Evolutionary conservation across 2,113 vertebrate species (phyloP).

Genomic region (Halichoeres trimaculatus): DNA sequence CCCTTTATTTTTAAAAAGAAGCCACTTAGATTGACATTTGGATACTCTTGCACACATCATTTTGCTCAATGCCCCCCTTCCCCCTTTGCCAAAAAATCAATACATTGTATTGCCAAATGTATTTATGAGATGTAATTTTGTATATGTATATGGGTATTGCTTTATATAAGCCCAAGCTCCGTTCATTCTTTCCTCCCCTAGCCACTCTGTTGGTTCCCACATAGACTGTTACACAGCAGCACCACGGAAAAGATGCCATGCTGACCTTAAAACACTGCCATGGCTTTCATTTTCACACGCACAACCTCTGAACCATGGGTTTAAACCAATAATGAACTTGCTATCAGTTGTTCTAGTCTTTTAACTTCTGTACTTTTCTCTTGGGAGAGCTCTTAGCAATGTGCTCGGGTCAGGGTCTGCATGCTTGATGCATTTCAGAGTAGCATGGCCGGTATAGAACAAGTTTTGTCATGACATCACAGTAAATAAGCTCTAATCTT

Average conservation of each 20-base stretch:
- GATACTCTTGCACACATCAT: constrained; percentile 67
- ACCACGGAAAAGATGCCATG: constrained; percentile 56
- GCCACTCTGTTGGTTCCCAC: constrained; percentile 52
- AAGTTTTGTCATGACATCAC: constrained; percentile 53
- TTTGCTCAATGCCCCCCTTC: constrained; percentile 61
- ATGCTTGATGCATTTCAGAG: constrained; percentile 69
- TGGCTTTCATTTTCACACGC: constrained; percentile 52
- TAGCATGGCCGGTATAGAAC: constrained; percentile 71
- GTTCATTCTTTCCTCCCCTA: constrained; percentile 54
- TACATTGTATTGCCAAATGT: constrained; percentile 80
- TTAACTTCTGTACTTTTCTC: constrained; percentile 57
- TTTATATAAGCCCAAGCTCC: constrained; percentile 71
- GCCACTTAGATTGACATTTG: constrained; percentile 69
- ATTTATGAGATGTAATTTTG: constrained; percentile 79
- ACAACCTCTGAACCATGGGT: constrained; percentile 41
- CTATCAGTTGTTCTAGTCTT: constrained; percentile 41
- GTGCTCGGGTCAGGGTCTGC: constrained; percentile 62
- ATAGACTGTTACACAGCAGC: constrained; percentile 69
- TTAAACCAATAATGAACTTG: constrained; percentile 49
- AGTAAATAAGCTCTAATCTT: constrained; percentile 58
- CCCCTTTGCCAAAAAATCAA: constrained; percentile 68
- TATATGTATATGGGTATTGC: constrained; percentile 74
- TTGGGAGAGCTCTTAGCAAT: constrained; percentile 57
- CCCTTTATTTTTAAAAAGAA: constrained; percentile 61
- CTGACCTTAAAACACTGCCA: constrained; percentile 65